Evolutionary conservation across 2,888 invertebrate genomes (phyloP).

Genomic region (Gortyna flavago): DNA sequence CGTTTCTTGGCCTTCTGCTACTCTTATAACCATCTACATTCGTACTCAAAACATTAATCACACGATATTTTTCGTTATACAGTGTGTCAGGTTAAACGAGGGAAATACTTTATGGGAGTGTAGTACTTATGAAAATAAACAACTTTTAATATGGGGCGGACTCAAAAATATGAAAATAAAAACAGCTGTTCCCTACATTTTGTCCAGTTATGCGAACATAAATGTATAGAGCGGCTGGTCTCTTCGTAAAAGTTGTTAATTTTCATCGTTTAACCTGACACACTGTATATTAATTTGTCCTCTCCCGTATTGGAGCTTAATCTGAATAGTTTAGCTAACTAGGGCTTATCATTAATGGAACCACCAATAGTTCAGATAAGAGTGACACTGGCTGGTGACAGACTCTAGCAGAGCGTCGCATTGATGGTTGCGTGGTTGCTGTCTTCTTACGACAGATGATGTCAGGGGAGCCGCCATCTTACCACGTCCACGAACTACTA

Average conservation of each 20-base stretch:
- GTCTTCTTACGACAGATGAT: not conserved
- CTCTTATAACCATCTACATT: not conserved
- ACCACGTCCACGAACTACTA: not conserved
- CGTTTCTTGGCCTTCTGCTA: not conserved
- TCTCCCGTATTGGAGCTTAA: not conserved
- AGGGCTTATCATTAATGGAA: not conserved
- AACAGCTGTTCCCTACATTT: too few relatives aligned
- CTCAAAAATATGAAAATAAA: too few relatives aligned
- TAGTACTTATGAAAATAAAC: too few relatives aligned
- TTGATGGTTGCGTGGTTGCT: not conserved
- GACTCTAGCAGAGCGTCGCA: not conserved
- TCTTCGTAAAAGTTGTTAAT: too few relatives aligned
- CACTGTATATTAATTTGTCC: not conserved
- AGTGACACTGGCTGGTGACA: not conserved
- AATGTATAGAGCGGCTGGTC: too few relatives aligned
- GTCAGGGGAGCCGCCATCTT: not conserved
- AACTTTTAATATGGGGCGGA: too few relatives aligned
- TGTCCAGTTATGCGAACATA: too few relatives aligned
- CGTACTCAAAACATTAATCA: not conserved
- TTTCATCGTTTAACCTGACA: too few relatives aligned
- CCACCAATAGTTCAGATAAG: not conserved
- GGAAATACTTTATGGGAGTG: too few relatives aligned
- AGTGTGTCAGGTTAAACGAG: too few relatives aligned
- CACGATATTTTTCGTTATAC: not conserved
- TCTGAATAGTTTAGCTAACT: not conserved